Conservation (phyloP, 2,113 vertebrate species). For the Brienomyrus brachyistius region DNA sequence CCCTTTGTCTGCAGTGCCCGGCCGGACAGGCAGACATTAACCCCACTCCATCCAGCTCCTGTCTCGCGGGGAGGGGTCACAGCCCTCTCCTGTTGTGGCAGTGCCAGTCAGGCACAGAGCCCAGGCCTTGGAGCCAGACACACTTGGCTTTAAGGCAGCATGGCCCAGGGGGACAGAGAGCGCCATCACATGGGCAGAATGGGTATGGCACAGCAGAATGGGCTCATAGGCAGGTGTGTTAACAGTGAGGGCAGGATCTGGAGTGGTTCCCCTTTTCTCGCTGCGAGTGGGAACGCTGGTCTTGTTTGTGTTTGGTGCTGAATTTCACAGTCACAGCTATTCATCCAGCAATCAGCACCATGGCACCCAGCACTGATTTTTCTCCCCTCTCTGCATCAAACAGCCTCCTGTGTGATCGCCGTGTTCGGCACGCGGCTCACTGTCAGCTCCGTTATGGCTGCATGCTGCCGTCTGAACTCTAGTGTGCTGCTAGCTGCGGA, state of each 20-base stretch:
- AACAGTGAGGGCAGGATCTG: background rate
- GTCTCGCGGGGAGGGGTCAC: background rate
- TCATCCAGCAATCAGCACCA: slow-evolving; percentile 1
- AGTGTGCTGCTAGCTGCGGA: background rate
- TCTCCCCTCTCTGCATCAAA: slow-evolving; percentile 1
- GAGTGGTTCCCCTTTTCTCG: background rate
- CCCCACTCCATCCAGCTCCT: slow-evolving; percentile 5
- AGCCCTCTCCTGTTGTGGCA: background rate
- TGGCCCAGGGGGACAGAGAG: background rate
- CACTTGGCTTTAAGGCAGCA: background rate
- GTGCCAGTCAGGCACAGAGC: slow-evolving; percentile 9
- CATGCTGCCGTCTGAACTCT: background rate
- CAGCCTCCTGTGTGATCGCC: background rate
- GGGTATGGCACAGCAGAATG: background rate
- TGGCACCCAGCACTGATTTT: no score
- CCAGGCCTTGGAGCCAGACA: background rate
- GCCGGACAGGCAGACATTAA: slow-evolving; percentile 11
- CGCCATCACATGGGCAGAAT: background rate
- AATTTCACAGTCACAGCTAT: slow-evolving; percentile 14
- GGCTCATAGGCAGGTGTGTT: background rate
- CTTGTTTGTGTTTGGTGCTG: slow-evolving; percentile 1
- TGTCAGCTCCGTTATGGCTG: background rate
- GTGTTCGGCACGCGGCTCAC: background rate
- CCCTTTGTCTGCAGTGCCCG: slow-evolving; percentile 7
- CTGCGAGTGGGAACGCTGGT: background rate